A percentile compares a stretch with the other conserved stretches of the same genome.
These are phyloP conservation scores for Intoshia linei DNA, from an alignment of 1,140 invertebrate genomes.

Conservation along the genomic window DNA sequence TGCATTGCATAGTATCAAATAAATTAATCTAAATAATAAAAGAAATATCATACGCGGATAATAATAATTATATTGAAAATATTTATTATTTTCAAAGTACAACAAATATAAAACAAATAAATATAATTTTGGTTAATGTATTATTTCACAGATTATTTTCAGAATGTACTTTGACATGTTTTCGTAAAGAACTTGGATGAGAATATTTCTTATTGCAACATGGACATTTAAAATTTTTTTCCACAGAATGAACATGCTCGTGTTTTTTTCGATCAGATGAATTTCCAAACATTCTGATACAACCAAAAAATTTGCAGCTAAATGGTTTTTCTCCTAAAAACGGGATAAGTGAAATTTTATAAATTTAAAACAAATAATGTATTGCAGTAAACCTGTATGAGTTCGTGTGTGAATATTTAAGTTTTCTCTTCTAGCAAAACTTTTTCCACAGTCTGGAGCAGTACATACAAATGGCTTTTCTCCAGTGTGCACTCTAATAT, in stretches of 20 bases:
- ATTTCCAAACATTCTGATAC: constrained; percentile 70
- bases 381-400: constrained; percentile 36
- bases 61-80: too few relatives aligned
- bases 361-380: too few relatives aligned
- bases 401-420: constrained; percentile 73
- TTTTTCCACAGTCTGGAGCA: constrained; percentile 65
- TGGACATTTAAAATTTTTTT: constrained; percentile 76
- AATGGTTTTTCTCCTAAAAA: constrained; percentile 70
- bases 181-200: constrained; percentile 61
- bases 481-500: constrained; percentile 73
- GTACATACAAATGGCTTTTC: constrained; percentile 79
- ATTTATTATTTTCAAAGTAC: too few relatives aligned
- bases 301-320: constrained; percentile 65
- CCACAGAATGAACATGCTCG: constrained; percentile 85
- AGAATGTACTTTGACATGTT: constrained; percentile 6
- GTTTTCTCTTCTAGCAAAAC: constrained; percentile 72
- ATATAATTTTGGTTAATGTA: too few relatives aligned
- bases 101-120: too few relatives aligned
- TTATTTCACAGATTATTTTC: too few relatives aligned
- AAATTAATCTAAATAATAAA: too few relatives aligned
- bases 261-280: constrained; percentile 84
- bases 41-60: too few relatives aligned
- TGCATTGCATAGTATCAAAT: too few relatives aligned
- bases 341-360: too few relatives aligned
- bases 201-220: constrained; percentile 89